Conservation (phyloP, 1,140 invertebrate genomes). For the Papilio machaon region DNA sequence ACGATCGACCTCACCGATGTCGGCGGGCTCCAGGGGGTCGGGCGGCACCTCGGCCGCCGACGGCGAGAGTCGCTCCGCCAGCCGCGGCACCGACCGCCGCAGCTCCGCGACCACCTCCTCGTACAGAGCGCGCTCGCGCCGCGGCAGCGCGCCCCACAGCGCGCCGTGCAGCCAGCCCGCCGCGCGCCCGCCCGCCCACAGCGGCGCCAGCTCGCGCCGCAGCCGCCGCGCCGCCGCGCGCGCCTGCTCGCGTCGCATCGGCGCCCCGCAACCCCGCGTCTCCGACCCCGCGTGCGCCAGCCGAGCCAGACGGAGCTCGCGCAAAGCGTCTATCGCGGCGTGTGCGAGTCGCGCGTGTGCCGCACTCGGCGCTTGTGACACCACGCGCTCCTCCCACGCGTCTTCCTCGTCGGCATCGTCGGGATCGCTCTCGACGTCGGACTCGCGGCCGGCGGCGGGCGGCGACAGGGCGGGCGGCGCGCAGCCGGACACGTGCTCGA, state of each 20-base stretch:
- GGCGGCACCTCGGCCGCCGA: slow-evolving; percentile 36
- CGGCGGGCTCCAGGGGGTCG: slow-evolving; percentile 42
- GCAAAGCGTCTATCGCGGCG: slow-evolving; percentile 43
- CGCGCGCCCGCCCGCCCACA: slow-evolving; percentile 44
- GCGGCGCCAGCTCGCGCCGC: slow-evolving; percentile 42
- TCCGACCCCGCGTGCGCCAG: slow-evolving; percentile 40
- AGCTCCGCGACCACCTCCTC: slow-evolving; percentile 48
- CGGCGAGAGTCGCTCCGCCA: slow-evolving; percentile 52
- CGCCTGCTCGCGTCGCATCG: slow-evolving; percentile 37
- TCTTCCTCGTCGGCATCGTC: slow-evolving; percentile 41
- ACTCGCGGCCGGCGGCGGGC: slow-evolving; percentile 20
- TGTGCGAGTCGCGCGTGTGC: slow-evolving; percentile 40
- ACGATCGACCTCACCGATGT: slow-evolving; percentile 31
- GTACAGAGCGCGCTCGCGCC: slow-evolving; percentile 43
- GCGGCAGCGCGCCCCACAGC: slow-evolving; percentile 47
- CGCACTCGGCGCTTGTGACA: slow-evolving; percentile 44
- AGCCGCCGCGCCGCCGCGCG: slow-evolving; percentile 38
- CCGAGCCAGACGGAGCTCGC: slow-evolving; percentile 47
- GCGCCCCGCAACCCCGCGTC: slow-evolving; percentile 24
- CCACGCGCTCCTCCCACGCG: slow-evolving; percentile 48
- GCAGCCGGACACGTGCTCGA: slow-evolving; percentile 38
- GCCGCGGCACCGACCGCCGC: slow-evolving; percentile 51
- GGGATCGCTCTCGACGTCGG: slow-evolving; percentile 15
- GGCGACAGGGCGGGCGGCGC: slow-evolving; percentile 36
- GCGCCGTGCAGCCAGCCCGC: slow-evolving; percentile 51